Base-by-base conservation (phyloP, 2,797 vertebrate genomes). In the Crypturellus tataupa region DNA sequence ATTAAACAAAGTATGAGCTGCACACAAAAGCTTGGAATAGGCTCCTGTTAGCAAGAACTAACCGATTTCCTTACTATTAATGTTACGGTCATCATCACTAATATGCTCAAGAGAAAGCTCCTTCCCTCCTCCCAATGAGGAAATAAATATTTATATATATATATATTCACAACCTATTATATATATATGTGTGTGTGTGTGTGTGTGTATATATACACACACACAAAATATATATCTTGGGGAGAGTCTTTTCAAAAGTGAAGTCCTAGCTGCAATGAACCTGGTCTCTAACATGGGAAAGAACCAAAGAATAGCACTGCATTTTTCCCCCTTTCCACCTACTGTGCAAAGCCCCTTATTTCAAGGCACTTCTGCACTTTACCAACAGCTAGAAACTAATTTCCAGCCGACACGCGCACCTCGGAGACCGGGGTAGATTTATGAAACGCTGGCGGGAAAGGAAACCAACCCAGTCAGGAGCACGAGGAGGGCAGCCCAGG, bases 1-100 rank as follows among this genome's bases (percentile, higher is more conserved):
- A 49, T 24, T 24, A 49, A 49, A 79, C 49, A 68, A 80, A 53
- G 51, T n/a, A 71, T 37, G 10, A 86, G 0, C 3, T 4, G 0
- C 0, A 0, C 5, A n/a, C 8, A 12, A 13, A 37, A 79, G 33
- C 40, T 14, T 6, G 24, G 33, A 82, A 62, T 2, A 71, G 69
- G 49, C 80, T 55, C 23, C 42, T 65, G 12, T 21, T 85, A 91
- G 40, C 56, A 71, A 2, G 4, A 51, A 31, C 13, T 35, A 62
- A 71, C 9, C 63, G 39, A 20, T 59, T 51, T 75, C 35, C 0
- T 37, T 15, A 35, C 18, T 35, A 7, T 31, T 16, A 63, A 78
- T 7, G 18, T 11, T n/a, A 69, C 12, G n/a, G 35, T 27, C n/a
- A 29, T 67, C 63, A 55, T 5, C 1, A 2, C 3, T 49, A 24